phyloP scores from a whole-genome alignment of 2,113 vertebrate genomes.

The Marmota flaviventris region DNA sequence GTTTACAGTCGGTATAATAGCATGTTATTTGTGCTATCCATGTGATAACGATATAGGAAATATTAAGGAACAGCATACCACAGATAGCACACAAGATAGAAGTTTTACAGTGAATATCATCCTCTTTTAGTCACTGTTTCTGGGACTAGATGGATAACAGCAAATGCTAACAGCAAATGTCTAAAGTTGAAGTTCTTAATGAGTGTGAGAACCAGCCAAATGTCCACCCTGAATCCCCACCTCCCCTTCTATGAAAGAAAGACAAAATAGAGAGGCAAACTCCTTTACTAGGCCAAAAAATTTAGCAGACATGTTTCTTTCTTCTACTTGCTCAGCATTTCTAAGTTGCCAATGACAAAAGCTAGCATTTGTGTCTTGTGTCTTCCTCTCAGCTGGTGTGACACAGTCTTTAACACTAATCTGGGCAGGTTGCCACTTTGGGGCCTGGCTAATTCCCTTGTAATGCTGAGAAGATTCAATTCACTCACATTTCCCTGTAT shows the following conservation, averaged over 20 bases:
- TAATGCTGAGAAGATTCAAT: slow-evolving; percentile 54
- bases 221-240: not conserved
- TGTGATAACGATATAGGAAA: not conserved
- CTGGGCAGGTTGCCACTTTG: slow-evolving; percentile 46
- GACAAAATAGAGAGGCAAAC: slow-evolving; percentile 7
- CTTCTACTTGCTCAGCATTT: slow-evolving; percentile 58
- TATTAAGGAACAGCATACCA: not conserved
- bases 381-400: slow-evolving; percentile 57
- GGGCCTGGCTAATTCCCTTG: slow-evolving; percentile 52
- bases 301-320: not conserved
- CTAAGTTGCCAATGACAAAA: slow-evolving; percentile 61
- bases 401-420: slow-evolving; percentile 38
- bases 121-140: slow-evolving; percentile 20
- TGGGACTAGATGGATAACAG: not conserved
- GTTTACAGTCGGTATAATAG: not conserved
- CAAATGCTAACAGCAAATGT: slow-evolving; percentile 4
- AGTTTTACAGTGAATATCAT: not conserved
- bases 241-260: not conserved
- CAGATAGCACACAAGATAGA: not conserved
- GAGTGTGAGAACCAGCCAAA: slow-evolving; percentile 14
- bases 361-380: not conserved
- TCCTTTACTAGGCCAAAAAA: not conserved
- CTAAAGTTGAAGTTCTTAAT: slow-evolving; percentile 15
- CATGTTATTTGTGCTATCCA: slow-evolving; percentile 6
- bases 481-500: slow-evolving; percentile 40